phyloP scores from a whole-genome alignment of 2,113 vertebrate species.

The Oreochromis aureus region DNA sequence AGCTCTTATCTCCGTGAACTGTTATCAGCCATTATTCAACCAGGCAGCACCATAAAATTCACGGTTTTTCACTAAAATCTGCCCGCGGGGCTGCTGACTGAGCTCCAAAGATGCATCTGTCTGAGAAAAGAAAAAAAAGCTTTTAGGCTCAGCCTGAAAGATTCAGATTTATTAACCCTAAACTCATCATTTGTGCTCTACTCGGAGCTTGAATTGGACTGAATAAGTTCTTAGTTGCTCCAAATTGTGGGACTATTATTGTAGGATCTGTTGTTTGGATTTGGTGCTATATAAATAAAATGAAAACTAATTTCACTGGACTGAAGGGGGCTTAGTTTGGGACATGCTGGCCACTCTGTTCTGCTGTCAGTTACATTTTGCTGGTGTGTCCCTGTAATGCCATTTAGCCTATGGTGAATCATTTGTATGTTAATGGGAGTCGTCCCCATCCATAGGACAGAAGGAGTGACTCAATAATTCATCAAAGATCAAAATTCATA shows the following conservation, averaged over 20 bases:
- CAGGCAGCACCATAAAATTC: conserved; percentile 4
- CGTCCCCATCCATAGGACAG: background rate
- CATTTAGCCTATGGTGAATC: background rate
- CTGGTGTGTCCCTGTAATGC: background rate
- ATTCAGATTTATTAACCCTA: background rate
- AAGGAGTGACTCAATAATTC: background rate
- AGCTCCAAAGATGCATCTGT: background rate
- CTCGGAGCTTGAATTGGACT: background rate
- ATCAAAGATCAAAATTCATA: background rate
- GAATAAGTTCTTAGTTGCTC: background rate
- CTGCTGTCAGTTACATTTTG: background rate
- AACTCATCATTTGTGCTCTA: background rate
- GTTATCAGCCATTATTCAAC: conserved; percentile 7
- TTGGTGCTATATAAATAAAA: background rate
- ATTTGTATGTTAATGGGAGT: background rate
- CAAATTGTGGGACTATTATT: background rate
- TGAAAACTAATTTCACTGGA: background rate
- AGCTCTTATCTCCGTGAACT: background rate
- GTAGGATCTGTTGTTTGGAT: background rate
- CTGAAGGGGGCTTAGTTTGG: background rate
- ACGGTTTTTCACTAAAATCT: background rate
- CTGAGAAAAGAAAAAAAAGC: background rate
- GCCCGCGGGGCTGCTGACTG: background rate
- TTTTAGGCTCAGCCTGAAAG: background rate
- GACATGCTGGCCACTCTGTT: background rate